These are phyloP conservation scores for Ligdia adustata DNA, from an alignment of 2,888 invertebrate genomes.

Conservation along the genomic window DNA sequence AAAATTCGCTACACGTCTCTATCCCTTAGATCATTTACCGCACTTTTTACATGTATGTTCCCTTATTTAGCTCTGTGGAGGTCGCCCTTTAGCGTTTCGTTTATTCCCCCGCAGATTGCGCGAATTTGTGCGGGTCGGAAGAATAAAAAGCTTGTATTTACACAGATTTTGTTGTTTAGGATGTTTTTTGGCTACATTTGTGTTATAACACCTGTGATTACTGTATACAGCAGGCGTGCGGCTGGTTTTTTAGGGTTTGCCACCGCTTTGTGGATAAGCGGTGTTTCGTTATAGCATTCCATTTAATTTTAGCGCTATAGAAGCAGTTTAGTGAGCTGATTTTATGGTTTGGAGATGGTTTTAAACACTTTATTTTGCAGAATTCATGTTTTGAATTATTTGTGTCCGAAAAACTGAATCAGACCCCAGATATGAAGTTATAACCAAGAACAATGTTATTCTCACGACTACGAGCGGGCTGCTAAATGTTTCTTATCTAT, in stretches of 20 bases:
- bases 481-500: too few relatives aligned
- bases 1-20: too few relatives aligned
- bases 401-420: too few relatives aligned
- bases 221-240: constrained; percentile 5
- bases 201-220: constrained; percentile 20
- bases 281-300: background rate
- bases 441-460: too few relatives aligned
- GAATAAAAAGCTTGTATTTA: constrained; percentile 13
- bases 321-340: too few relatives aligned
- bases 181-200: constrained; percentile 9
- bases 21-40: too few relatives aligned
- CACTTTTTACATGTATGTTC: background rate
- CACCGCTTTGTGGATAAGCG: constrained; percentile 6
- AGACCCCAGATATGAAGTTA: too few relatives aligned
- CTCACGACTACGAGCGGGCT: too few relatives aligned
- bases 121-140: constrained; percentile 10
- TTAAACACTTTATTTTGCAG: too few relatives aligned
- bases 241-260: constrained; percentile 12
- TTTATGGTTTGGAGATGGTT: too few relatives aligned
- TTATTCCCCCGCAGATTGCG: constrained; percentile 10
- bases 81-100: constrained; percentile 1
- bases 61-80: background rate
- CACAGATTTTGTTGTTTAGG: constrained; percentile 3
- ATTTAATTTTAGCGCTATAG: too few relatives aligned
- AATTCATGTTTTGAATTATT: too few relatives aligned